Evolutionary conservation across 35 echinoderm and acorn worm genomes (phyloP), one percentile per base, ranked within the genome.

Genomic region (Nesometra sesokonis): DNA sequence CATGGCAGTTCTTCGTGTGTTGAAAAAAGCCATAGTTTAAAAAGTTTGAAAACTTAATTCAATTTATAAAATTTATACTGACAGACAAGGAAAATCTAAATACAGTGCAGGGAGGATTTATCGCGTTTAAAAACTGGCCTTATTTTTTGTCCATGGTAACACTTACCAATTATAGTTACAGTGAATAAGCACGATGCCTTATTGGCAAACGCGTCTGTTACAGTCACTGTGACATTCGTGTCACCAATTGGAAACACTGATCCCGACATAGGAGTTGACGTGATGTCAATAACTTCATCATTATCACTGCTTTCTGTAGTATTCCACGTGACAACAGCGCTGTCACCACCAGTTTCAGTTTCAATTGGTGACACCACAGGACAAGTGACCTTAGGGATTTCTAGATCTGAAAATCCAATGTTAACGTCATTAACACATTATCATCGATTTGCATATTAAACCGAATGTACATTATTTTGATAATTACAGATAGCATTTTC

Each of bases 121-220:
- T n/a, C n/a, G n/a, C n/a, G n/a, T n/a, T n/a, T n/a, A n/a, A n/a
- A n/a, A n/a, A n/a, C n/a, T n/a, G n/a, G n/a, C n/a, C n/a, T n/a
- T n/a, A n/a, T n/a, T n/a, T n/a, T n/a, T n/a, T n/a, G n/a, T n/a
- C n/a, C n/a, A n/a, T n/a, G n/a, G 38, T 43, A 43, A 43, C 1
- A 67, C 52, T 17, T 67, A 67, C 52, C 52, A 67, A 33, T 38
- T 86, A 86, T 86, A 34, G 13, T 57, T 11, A 86, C 67, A 76
- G 35, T 37, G 29, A 86, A 86, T 0, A 29, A 7, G 30, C 85
- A 86, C 57, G 33, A 27, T 31, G 33, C 77, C 33, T 13, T 35
- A 9, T 77, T 86, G 13, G 0, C 34, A 7, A 33, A 77, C 21
- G 7, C 78, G 85, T 86, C 85, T 4, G 77, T 36, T 17, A 78